Conservation (phyloP, 2,113 vertebrate genomes). For the Phalacrocorax brasilianus region DNA sequence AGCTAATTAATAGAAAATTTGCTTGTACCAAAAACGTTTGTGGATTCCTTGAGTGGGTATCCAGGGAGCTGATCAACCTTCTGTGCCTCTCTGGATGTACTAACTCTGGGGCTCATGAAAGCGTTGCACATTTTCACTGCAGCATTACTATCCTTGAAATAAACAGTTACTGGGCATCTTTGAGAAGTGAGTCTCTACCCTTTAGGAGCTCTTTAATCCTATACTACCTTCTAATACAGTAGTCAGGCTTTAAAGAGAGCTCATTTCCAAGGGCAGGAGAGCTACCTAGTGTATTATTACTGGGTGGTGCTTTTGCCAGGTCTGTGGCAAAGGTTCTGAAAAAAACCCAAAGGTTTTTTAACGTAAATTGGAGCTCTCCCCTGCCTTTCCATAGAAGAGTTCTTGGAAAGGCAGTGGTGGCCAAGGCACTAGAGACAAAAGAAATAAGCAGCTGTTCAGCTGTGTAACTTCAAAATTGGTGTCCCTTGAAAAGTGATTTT, state of each 20-base stretch:
- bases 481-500: background rate
- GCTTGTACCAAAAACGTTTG: background rate
- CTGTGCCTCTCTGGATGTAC: background rate
- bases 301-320: background rate
- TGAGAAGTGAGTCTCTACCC: constrained; percentile 1
- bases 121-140: background rate
- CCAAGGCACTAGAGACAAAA: background rate
- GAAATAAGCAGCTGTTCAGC: background rate
- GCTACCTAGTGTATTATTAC: background rate
- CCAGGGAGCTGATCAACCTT: background rate
- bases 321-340: background rate
- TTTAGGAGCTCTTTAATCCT: constrained; percentile 36
- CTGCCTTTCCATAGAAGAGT: background rate
- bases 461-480: background rate
- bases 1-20: constrained; percentile 37
- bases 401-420: background rate
- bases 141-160: background rate
- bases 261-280: background rate
- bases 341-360: background rate
- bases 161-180: constrained; percentile 20
- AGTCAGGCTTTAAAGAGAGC: constrained; percentile 18
- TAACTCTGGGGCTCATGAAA: background rate
- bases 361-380: background rate
- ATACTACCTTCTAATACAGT: background rate
- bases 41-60: background rate